phyloP scores from a whole-genome alignment of 1,140 invertebrate species.

The Drosophila athabasca region DNA sequence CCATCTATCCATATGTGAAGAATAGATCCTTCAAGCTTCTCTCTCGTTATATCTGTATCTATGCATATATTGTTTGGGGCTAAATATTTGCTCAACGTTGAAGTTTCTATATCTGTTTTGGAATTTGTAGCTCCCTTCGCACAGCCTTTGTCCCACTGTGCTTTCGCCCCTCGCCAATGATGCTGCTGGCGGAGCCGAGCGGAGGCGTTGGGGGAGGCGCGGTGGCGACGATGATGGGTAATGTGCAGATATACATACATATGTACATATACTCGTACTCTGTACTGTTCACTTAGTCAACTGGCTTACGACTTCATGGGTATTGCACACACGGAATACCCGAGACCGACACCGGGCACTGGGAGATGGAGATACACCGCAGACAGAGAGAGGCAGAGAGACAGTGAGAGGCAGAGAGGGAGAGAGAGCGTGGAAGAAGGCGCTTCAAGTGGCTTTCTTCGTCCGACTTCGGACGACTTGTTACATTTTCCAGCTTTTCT shows the following conservation, averaged over 20 bases:
- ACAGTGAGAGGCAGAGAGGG: not conserved
- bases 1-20: too few relatives aligned
- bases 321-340: constrained; percentile 50
- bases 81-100: too few relatives aligned
- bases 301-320: constrained; percentile 69
- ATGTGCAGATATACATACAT: constrained; percentile 1
- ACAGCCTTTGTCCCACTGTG: constrained; percentile 27
- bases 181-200: constrained; percentile 15
- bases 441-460: constrained; percentile 62
- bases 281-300: constrained; percentile 61
- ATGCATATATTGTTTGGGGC: too few relatives aligned
- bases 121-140: not conserved
- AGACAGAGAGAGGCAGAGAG: not conserved
- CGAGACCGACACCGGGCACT: not conserved
- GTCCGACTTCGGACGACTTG: constrained; percentile 59
- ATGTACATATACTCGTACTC: constrained; percentile 14
- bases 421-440: constrained; percentile 8
- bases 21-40: too few relatives aligned
- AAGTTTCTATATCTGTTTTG: too few relatives aligned
- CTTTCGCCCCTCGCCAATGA: constrained; percentile 35
- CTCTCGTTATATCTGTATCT: too few relatives aligned
- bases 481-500: constrained; percentile 75
- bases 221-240: constrained; percentile 28
- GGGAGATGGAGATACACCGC: too few relatives aligned
- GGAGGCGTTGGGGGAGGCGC: constrained; percentile 29